phyloP scores from a whole-genome alignment of 2,113 vertebrate species.

The Plotosus lineatus region DNA sequence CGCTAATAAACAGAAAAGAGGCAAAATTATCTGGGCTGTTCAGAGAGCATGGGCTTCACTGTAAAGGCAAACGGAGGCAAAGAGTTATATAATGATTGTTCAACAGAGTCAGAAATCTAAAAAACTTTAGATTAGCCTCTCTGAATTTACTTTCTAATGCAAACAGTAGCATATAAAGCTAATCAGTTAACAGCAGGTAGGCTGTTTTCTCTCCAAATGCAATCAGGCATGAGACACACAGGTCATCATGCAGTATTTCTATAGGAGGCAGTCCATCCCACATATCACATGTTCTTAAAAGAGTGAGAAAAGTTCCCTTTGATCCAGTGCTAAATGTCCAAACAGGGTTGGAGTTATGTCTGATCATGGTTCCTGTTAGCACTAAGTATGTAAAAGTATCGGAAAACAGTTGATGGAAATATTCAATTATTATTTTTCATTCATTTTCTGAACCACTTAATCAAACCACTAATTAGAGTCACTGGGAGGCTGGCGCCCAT shows the following conservation, averaged over 20 bases:
- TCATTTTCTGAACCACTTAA: too few relatives aligned
- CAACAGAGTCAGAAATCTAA: slow-evolving; percentile 33
- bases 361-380: background rate
- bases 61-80: slow-evolving; percentile 15
- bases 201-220: slow-evolving; percentile 68
- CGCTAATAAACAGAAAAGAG: slow-evolving; percentile 72
- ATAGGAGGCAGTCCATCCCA: slow-evolving; percentile 39
- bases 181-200: slow-evolving; percentile 67
- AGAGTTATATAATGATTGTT: slow-evolving; percentile 38
- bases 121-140: slow-evolving; percentile 24
- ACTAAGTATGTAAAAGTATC: too few relatives aligned
- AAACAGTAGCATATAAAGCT: slow-evolving; percentile 66
- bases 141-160: slow-evolving; percentile 60
- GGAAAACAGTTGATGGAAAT: too few relatives aligned
- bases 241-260: slow-evolving; percentile 63
- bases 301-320: background rate
- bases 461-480: too few relatives aligned
- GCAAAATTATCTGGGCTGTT: slow-evolving; percentile 39
- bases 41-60: slow-evolving; percentile 40
- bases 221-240: slow-evolving; percentile 66
- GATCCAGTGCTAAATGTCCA: background rate
- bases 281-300: background rate
- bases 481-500: too few relatives aligned
- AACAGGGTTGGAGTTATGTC: slow-evolving; percentile 5
- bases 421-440: too few relatives aligned